These are phyloP conservation scores for Myotis yumanensis DNA, from an alignment of 2,113 vertebrate species.

Conservation along the genomic window DNA sequence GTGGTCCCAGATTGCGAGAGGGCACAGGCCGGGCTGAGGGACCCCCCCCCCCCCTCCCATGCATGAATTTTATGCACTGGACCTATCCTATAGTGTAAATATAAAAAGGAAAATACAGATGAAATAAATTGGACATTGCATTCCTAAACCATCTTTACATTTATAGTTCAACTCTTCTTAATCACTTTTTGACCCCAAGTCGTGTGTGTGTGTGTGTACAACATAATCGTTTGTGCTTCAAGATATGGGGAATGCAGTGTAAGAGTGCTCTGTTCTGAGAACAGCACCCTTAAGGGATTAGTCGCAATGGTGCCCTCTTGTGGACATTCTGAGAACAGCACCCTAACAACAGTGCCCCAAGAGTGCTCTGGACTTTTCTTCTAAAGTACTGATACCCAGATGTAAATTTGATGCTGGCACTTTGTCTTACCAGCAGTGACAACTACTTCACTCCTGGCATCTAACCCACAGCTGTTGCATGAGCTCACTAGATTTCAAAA, in stretches of 20 bases:
- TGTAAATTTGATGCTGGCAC: background rate
- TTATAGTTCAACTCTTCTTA: background rate
- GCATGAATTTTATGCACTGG: too few species aligned
- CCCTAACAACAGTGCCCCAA: too few species aligned
- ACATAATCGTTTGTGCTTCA: background rate
- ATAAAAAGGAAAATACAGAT: background rate
- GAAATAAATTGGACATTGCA: background rate
- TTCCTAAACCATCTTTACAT: constrained; percentile 2
- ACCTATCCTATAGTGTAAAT: background rate
- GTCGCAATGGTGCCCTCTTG: too few species aligned
- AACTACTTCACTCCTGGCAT: background rate
- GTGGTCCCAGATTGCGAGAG: too few species aligned
- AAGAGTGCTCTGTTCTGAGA: too few species aligned
- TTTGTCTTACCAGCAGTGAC: constrained; percentile 44
- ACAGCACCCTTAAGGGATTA: too few species aligned
- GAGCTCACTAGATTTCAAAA: background rate
- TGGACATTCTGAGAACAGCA: too few species aligned
- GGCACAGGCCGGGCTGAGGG: too few species aligned
- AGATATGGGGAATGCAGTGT: background rate
- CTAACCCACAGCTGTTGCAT: background rate
- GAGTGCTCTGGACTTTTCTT: background rate
- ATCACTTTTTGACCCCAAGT: background rate
- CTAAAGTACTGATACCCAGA: background rate
- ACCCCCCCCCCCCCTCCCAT: too few species aligned
- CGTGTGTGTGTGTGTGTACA: background rate